phyloP scores from a whole-genome alignment of 2,888 invertebrate species.

The Andrena flavipes region DNA sequence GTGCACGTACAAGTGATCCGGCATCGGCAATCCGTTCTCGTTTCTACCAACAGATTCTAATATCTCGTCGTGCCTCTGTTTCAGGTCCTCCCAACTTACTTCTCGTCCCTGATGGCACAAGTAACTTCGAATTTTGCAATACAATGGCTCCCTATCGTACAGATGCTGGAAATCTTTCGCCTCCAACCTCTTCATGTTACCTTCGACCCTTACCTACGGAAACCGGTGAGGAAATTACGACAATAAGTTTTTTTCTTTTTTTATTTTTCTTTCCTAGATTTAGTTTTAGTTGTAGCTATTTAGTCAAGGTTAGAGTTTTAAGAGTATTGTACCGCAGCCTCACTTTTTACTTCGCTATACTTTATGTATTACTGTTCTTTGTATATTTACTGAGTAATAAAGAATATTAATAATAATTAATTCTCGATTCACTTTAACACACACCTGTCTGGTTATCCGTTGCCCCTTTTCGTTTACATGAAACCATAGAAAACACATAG shows the following conservation, averaged over 20 bases:
- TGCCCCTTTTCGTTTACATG: conserved; percentile 77
- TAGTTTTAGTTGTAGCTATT: too few relatives aligned
- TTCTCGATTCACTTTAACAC: conserved; percentile 20
- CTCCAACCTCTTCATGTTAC: conserved; percentile 80
- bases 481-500: conserved; percentile 85
- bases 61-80: conserved; percentile 84
- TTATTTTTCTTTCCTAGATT: too few relatives aligned
- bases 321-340: too few relatives aligned
- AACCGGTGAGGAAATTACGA: not conserved
- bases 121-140: conserved; percentile 84
- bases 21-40: conserved; percentile 82
- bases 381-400: not conserved
- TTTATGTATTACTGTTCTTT: too few relatives aligned
- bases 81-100: conserved; percentile 85
- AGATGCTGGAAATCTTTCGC: conserved; percentile 78
- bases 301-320: too few relatives aligned
- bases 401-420: not conserved
- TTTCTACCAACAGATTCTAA: conserved; percentile 78
- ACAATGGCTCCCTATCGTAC: conserved; percentile 85
- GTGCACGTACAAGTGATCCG: conserved; percentile 85
- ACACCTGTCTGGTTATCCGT: conserved; percentile 78
- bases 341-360: too few relatives aligned
- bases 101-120: conserved; percentile 84
- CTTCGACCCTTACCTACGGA: conserved; percentile 85
- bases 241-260: not conserved